Evolutionary conservation across 2,113 vertebrate species (phyloP).

Genomic region (Tautogolabrus adspersus): DNA sequence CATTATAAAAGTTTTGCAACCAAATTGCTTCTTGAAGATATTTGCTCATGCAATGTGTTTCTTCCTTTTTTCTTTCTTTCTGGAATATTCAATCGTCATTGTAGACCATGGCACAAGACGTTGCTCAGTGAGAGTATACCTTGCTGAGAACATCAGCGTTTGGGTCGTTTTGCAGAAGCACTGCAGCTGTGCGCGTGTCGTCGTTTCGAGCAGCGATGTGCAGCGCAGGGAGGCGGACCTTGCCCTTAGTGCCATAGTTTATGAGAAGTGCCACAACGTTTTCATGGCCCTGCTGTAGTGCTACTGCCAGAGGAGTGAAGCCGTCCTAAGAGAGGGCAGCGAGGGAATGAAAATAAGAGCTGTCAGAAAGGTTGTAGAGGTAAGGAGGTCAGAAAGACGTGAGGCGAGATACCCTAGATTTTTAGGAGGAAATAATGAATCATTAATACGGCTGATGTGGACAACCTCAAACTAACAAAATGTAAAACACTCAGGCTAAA

Average conservation of each 20-base stretch:
- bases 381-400: neutral
- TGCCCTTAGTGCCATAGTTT: constrained; percentile 96
- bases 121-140: constrained; percentile 73
- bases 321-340: constrained; percentile 87
- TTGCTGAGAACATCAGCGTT: constrained; percentile 97
- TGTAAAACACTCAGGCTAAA: neutral
- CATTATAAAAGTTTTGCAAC: neutral
- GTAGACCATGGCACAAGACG: neutral
- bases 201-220: constrained; percentile 97
- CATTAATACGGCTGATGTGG: neutral
- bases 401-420: neutral
- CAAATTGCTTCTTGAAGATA: neutral
- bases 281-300: constrained; percentile 97
- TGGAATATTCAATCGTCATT: neutral
- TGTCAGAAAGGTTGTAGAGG: neutral
- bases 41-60: neutral
- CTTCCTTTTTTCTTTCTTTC: too few relatives aligned
- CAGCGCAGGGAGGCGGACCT: constrained; percentile 94
- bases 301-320: constrained; percentile 95
- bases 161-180: constrained; percentile 97
- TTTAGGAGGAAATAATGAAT: too few relatives aligned
- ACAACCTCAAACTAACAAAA: neutral
- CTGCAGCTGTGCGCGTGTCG: constrained; percentile 94
- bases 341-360: neutral
- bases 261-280: constrained; percentile 97